phyloP scores from a whole-genome alignment of 2,113 vertebrate genomes.

The Eurypyga helias region DNA sequence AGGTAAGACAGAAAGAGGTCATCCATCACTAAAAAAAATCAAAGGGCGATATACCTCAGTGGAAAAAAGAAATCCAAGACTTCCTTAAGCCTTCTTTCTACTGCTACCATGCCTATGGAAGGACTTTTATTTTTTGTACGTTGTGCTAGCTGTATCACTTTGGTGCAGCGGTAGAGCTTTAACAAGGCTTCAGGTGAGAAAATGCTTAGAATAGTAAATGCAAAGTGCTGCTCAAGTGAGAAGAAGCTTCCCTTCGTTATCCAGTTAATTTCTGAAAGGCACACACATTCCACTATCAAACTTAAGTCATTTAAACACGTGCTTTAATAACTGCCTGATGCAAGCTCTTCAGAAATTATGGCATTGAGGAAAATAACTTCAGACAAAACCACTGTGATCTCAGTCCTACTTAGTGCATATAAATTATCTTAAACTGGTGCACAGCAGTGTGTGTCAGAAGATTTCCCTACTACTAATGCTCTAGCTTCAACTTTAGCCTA shows the following conservation, averaged over 20 bases:
- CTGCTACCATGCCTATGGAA: background rate
- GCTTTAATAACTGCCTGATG: background rate
- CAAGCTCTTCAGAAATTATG: background rate
- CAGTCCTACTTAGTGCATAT: background rate
- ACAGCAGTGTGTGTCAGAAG: rapidly evolving
- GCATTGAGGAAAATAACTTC: background rate
- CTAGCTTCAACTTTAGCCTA: background rate
- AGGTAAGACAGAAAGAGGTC: background rate
- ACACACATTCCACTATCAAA: background rate
- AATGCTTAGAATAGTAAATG: background rate
- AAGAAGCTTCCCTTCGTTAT: background rate
- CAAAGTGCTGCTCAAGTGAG: background rate
- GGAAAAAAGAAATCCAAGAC: background rate
- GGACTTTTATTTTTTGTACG: rapidly evolving
- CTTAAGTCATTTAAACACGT: background rate
- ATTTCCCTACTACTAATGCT: background rate
- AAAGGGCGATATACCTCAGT: background rate
- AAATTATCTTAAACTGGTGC: background rate
- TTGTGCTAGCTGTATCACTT: background rate
- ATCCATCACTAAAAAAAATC: background rate
- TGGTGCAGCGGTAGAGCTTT: background rate
- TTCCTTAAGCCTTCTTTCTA: background rate
- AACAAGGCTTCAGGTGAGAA: background rate
- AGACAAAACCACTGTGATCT: background rate
- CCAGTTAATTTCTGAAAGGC: background rate